Percentiles rank a stretch among this genome's conserved stretches.
These are phyloP conservation scores for Plectrocnemia conspersa DNA, from an alignment of 1,140 invertebrate species.

Conservation along the genomic window DNA sequence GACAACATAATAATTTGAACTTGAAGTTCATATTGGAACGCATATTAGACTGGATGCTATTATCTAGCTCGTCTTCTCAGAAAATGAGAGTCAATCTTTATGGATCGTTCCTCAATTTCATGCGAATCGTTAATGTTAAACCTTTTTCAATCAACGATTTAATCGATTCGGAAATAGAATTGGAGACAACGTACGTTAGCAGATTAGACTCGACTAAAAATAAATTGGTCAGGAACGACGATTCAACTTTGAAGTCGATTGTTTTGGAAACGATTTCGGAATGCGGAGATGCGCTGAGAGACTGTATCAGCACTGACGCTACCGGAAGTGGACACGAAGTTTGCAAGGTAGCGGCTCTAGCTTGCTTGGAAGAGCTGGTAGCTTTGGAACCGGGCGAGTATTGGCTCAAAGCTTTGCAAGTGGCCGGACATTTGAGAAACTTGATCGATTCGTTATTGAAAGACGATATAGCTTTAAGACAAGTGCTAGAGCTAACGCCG, in stretches of 20 bases:
- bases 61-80: slow-evolving; percentile 67
- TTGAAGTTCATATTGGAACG: slow-evolving; percentile 66
- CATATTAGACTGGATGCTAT: slow-evolving; percentile 66
- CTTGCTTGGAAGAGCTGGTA: slow-evolving; percentile 74
- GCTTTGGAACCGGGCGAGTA: slow-evolving; percentile 68
- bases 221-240: slow-evolving; percentile 38
- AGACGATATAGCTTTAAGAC: slow-evolving; percentile 66
- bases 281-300: slow-evolving; percentile 78
- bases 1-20: slow-evolving; percentile 52
- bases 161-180: slow-evolving; percentile 38
- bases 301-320: slow-evolving; percentile 79
- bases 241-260: slow-evolving; percentile 44
- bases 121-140: slow-evolving; percentile 65
- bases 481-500: slow-evolving; percentile 64
- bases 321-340: slow-evolving; percentile 83
- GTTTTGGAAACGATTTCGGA: slow-evolving; percentile 42
- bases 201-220: slow-evolving; percentile 57
- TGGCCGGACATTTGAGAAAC: slow-evolving; percentile 78
- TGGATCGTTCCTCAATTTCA: slow-evolving; percentile 67
- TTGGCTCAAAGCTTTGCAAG: slow-evolving; percentile 69
- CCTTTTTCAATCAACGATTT: slow-evolving; percentile 36
- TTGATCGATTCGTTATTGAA: slow-evolving; percentile 74
- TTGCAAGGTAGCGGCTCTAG: slow-evolving; percentile 80
- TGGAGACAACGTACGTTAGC: slow-evolving; percentile 48
- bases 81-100: slow-evolving; percentile 82